phyloP scores from a whole-genome alignment of 2,888 invertebrate species.

The Agrilus mali region DNA sequence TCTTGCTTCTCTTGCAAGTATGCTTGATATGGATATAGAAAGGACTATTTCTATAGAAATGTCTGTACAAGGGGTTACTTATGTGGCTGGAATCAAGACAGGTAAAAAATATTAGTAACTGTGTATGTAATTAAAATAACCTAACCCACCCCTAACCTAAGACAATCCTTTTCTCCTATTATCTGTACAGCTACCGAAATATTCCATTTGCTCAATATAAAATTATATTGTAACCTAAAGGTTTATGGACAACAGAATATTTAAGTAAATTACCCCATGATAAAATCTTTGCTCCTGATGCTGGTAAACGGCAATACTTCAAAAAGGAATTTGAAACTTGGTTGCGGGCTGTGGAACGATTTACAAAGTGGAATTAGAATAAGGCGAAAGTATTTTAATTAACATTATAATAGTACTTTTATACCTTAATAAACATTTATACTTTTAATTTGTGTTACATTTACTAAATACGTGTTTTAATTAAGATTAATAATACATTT shows the following conservation, averaged over 20 bases:
- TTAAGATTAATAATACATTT: too few species aligned
- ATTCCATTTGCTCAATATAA: background rate
- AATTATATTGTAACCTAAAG: background rate
- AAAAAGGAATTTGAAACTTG: slow-evolving; percentile 33
- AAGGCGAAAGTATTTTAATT: background rate
- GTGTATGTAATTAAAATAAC: background rate
- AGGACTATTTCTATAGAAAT: slow-evolving; percentile 63
- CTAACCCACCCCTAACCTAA: too few species aligned
- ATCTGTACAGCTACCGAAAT: too few species aligned
- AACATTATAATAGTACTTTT: background rate
- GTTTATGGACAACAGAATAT: background rate
- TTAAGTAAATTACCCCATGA: background rate
- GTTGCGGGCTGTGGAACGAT: slow-evolving; percentile 43
- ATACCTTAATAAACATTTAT: too few species aligned
- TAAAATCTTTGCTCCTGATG: background rate
- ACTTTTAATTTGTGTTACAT: too few species aligned
- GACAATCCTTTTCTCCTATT: too few species aligned
- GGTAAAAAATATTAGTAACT: slow-evolving; percentile 38
- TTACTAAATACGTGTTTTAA: too few species aligned
- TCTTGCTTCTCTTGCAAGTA: slow-evolving; percentile 75
- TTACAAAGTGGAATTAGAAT: slow-evolving; percentile 41
- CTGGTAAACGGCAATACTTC: too few species aligned
- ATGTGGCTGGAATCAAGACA: slow-evolving; percentile 67
- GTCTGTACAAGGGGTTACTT: slow-evolving; percentile 77
- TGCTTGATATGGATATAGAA: slow-evolving; percentile 63